These are phyloP conservation scores for Heteronetta atricapilla DNA, from an alignment of 2,113 vertebrate genomes.

Conservation along the genomic window DNA sequence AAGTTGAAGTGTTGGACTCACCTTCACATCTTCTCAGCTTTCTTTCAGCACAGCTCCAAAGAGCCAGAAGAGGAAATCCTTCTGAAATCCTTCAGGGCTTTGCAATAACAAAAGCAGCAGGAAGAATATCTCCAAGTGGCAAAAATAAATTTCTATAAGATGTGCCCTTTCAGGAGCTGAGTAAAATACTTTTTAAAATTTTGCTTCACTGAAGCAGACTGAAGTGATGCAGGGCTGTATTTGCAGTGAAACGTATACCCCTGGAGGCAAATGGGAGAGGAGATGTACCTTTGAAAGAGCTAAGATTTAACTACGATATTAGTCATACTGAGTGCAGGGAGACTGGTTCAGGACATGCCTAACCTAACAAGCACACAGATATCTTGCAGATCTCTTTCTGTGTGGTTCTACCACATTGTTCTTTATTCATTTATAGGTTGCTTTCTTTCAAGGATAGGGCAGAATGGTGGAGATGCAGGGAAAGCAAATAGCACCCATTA, in stretches of 20 bases:
- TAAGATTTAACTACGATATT: not conserved
- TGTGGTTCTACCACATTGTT: not conserved
- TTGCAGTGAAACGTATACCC: not conserved
- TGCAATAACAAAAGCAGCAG: not conserved
- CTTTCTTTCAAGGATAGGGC: not conserved
- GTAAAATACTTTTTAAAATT: not conserved
- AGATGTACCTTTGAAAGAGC: not conserved
- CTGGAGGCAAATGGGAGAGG: not conserved
- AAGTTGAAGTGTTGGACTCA: not conserved
- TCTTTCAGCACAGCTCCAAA: not conserved
- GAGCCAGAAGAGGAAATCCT: not conserved
- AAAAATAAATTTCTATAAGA: not conserved
- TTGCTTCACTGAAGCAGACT: not conserved
- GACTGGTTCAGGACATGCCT: no score
- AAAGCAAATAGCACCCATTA: no score
- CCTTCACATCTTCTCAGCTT: not conserved
- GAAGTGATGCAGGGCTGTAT: not conserved
- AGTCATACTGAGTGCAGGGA: not conserved
- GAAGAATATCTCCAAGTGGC: not conserved
- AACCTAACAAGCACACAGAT: not conserved
- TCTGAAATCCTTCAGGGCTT: not conserved
- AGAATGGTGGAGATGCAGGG: not conserved
- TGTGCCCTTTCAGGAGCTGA: not conserved
- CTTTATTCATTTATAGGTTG: not conserved
- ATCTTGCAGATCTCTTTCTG: not conserved